Evolutionary conservation across 2,797 vertebrate species (phyloP).

Genomic region (Enteromius mattozi): DNA sequence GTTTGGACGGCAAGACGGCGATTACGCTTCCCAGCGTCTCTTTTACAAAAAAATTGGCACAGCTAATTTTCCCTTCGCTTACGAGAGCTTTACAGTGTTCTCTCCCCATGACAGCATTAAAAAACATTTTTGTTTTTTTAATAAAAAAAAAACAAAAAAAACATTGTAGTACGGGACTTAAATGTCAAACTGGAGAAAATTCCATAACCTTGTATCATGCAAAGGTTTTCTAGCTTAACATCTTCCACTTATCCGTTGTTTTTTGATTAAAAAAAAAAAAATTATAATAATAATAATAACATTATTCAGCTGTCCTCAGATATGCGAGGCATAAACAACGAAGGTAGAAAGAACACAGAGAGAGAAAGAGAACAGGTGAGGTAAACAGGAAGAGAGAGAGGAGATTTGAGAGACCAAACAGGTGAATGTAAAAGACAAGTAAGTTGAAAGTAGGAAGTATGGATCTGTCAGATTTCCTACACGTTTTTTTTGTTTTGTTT

Average conservation of each 20-base stretch:
- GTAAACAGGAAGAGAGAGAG: constrained; percentile 48
- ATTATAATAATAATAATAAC: constrained; percentile 21
- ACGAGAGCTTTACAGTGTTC: constrained; percentile 67
- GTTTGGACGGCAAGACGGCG: constrained; percentile 65
- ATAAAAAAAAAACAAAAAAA: constrained; percentile 63
- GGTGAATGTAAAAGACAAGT: constrained; percentile 73
- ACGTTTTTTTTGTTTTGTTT: constrained; percentile 53
- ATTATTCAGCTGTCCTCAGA: constrained; percentile 56
- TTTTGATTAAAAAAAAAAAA: constrained; percentile 43
- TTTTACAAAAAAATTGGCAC: constrained; percentile 67
- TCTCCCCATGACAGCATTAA: constrained; percentile 45
- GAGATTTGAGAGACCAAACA: constrained; percentile 60
- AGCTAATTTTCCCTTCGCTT: constrained; percentile 73
- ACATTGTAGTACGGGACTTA: constrained; percentile 71
- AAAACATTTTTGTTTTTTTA: constrained; percentile 59
- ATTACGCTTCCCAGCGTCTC: constrained; percentile 36
- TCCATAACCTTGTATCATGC: constrained; percentile 66
- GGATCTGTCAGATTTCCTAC: constrained; percentile 70
- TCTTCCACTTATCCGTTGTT: constrained; percentile 54
- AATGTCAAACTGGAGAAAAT: constrained; percentile 70
- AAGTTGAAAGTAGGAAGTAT: constrained; percentile 77
- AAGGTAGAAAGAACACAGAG: constrained; percentile 47
- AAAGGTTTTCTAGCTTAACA: constrained; percentile 68
- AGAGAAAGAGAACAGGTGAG: constrained; percentile 40
- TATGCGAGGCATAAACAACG: constrained; percentile 60